phyloP scores from a whole-genome alignment of 2,888 invertebrate genomes.

The Rosalia funebris region DNA sequence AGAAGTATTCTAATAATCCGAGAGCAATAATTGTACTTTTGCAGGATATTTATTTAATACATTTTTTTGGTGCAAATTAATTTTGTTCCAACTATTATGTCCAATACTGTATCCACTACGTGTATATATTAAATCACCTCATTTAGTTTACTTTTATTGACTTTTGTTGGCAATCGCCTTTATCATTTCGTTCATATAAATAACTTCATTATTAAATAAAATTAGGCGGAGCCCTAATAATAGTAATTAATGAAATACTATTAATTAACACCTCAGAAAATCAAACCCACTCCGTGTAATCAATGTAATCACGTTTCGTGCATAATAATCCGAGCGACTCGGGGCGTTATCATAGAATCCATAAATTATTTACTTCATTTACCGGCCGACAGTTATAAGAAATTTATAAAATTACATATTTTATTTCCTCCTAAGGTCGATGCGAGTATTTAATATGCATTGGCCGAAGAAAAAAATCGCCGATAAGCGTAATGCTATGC shows the following conservation, averaged over 20 bases:
- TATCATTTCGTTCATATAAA: too few species aligned
- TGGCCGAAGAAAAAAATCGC: constrained; percentile 6
- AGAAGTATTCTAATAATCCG: too few species aligned
- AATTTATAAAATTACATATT: constrained; percentile 29
- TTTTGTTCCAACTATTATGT: too few species aligned
- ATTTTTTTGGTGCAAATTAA: too few species aligned
- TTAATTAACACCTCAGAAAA: constrained; percentile 37
- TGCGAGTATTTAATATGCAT: constrained; percentile 28
- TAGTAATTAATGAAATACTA: constrained; percentile 30
- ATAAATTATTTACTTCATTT: constrained; percentile 28
- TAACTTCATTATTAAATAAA: too few species aligned
- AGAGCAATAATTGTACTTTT: too few species aligned
- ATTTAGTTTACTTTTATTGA: too few species aligned
- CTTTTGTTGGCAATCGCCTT: too few species aligned
- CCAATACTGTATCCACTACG: too few species aligned
- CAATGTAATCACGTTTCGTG: constrained; percentile 17
- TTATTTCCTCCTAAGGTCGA: constrained; percentile 23
- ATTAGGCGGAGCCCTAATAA: too few species aligned
- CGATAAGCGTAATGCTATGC: constrained; percentile 28
- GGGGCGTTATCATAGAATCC: constrained; percentile 18
- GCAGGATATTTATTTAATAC: too few species aligned
- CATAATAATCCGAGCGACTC: constrained; percentile 1
- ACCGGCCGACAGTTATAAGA: constrained; percentile 27
- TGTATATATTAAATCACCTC: too few species aligned
- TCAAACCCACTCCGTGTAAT: constrained; percentile 23